Base-by-base conservation (phyloP, 2,888 invertebrate species). In the Lissonota sp. region DNA sequence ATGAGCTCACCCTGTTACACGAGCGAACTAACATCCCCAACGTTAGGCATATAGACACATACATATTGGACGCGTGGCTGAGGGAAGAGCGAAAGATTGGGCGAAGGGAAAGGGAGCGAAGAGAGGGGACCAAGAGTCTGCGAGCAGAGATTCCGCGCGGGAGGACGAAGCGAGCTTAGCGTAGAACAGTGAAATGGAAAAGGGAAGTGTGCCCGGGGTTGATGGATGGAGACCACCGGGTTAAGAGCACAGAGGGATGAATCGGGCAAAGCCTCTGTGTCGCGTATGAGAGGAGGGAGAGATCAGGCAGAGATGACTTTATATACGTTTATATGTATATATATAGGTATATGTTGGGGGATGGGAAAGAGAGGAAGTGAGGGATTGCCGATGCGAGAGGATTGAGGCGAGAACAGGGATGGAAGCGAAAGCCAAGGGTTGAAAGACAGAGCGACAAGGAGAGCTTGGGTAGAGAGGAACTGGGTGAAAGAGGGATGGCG, bases 211-310 rank as follows among this genome's bases (percentile, higher is more conserved):
- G 62, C 39, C 66, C 42, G 10, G 37, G 58, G 60, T 81, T 78
- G 81, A 81, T 81, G 77, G 73, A 78, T 81, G 46, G 81, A 67
- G 74, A 75, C 58, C 66, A 75, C 51, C 40, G 67, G 60, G 46
- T 26, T 26, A 64, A 14, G 46, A 73, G 64, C 46, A 16, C 14
- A 40, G 46, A 64, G 64, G 64, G 49, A 58, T 64, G 60, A 66
- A 60, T 40, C 70, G 63, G 60, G 62, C 40, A 77, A 69, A 71
- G 75, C 63, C 49, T 26, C 26, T 26, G 26, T n/a, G 39, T 26
- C 63, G 62, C 63, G 62, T 8, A 7, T 55, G 67, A 64, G 40
- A 64, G 64, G 63, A 63, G 63, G 57, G 16, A 44, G 49, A 67
- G 57, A 51, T 67, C 10, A 26, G 7, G 37, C 10, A 10, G 7